Conservation (phyloP, 1,140 invertebrate species). For the Sesamia nonagrioides region DNA sequence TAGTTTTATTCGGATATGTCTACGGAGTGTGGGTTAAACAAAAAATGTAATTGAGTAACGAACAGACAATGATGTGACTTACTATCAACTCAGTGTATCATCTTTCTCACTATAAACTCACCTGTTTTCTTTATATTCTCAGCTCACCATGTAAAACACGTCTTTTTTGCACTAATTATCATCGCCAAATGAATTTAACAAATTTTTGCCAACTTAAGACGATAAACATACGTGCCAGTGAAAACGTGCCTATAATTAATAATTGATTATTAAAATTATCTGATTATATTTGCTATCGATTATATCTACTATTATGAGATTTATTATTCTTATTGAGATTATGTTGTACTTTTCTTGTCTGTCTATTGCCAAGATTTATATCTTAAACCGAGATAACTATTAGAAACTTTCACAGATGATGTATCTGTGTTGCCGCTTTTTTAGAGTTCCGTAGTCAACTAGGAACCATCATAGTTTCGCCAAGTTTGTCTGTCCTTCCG, state of each 20-base stretch:
- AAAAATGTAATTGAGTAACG: too few relatives aligned
- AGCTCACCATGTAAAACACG: slow-evolving; percentile 45
- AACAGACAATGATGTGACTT: too few relatives aligned
- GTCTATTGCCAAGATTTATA: too few relatives aligned
- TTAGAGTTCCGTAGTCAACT: too few relatives aligned
- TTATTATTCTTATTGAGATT: background rate
- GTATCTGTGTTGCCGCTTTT: too few relatives aligned
- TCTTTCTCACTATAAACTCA: background rate
- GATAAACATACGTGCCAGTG: slow-evolving; percentile 20
- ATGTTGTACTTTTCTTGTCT: background rate
- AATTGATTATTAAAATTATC: slow-evolving; percentile 32
- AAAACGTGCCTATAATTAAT: slow-evolving; percentile 33
- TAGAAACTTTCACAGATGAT: too few relatives aligned
- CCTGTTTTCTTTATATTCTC: slow-evolving; percentile 25
- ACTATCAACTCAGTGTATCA: too few relatives aligned
- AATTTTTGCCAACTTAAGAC: background rate
- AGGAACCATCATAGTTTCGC: too few relatives aligned
- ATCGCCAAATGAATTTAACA: slow-evolving; percentile 42
- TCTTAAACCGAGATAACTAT: too few relatives aligned
- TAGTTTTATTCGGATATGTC: too few relatives aligned
- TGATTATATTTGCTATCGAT: slow-evolving; percentile 6
- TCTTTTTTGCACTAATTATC: slow-evolving; percentile 57
- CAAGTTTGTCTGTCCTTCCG: too few relatives aligned
- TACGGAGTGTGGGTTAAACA: too few relatives aligned
- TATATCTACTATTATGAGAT: background rate